These are phyloP conservation scores for Melanotaenia boesemani DNA, from an alignment of 2,797 vertebrate species.

Conservation along the genomic window DNA sequence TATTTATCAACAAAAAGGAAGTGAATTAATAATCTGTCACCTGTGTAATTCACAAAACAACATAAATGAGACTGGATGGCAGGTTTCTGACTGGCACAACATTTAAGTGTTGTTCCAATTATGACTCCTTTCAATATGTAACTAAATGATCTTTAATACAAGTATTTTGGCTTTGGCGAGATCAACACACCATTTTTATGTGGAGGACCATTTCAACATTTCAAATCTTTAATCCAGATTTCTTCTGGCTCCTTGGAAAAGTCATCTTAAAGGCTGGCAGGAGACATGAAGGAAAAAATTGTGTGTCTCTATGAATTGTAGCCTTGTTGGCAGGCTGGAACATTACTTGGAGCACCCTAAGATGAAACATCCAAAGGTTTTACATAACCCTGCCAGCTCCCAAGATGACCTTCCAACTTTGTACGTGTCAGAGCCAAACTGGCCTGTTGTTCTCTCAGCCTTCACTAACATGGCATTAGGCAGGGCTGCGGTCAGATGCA, in stretches of 20 bases:
- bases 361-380: slow-evolving; percentile 39
- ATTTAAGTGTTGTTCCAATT: slow-evolving; percentile 1
- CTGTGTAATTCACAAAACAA: slow-evolving; percentile 11
- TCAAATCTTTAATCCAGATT: slow-evolving; percentile 31
- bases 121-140: not conserved
- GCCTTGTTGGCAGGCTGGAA: slow-evolving; percentile 42
- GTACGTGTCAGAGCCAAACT: slow-evolving; percentile 35
- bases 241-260: slow-evolving; percentile 22
- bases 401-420: slow-evolving; percentile 44
- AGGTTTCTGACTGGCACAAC: not conserved
- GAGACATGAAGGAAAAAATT: slow-evolving; percentile 66
- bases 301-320: slow-evolving; percentile 67
- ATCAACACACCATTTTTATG: not conserved
- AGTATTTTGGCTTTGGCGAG: slow-evolving; percentile 11
- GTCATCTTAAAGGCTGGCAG: slow-evolving; percentile 44
- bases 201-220: not conserved
- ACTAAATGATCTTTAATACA: slow-evolving; percentile 14
- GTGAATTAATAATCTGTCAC: slow-evolving; percentile 48
- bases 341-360: slow-evolving; percentile 43
- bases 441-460: slow-evolving; percentile 19
- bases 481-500: not conserved
- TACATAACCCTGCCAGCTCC: slow-evolving; percentile 45
- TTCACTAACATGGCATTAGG: not conserved
- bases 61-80: not conserved
- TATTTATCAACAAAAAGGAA: slow-evolving; percentile 20